Conservation (phyloP, 2,888 invertebrate species). For the Cylindroiulus punctatus region DNA sequence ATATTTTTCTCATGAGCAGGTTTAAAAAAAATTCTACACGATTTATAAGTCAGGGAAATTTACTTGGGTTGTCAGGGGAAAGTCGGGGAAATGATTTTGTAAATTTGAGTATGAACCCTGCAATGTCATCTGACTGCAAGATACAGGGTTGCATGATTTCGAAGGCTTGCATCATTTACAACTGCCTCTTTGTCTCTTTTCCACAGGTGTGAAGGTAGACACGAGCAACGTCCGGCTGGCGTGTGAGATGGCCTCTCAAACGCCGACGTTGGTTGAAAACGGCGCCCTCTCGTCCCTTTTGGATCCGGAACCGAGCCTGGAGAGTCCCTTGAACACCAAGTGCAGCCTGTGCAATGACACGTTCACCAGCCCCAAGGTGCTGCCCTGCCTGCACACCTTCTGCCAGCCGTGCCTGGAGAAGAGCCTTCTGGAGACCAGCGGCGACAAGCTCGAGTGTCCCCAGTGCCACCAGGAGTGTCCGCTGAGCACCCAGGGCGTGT, state of each 20-base stretch:
- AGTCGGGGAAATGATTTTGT: no score
- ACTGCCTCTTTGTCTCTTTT: neutral
- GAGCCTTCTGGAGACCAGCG: constrained; percentile 65
- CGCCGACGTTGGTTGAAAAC: constrained; percentile 51
- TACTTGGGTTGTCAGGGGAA: no score
- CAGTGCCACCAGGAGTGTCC: constrained; percentile 72
- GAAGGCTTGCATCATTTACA: neutral
- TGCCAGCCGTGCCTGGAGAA: constrained; percentile 85
- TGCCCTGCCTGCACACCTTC: constrained; percentile 85
- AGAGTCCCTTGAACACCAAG: constrained; percentile 61
- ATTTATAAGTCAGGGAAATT: no score
- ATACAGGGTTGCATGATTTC: no score
- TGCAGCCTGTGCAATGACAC: constrained; percentile 82
- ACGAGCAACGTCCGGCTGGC: constrained; percentile 47
- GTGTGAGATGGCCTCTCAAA: constrained; percentile 55
- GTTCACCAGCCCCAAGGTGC: constrained; percentile 78
- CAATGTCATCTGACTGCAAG: no score
- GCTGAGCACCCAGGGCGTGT: constrained; percentile 70
- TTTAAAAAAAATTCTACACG: no score
- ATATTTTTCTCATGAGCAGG: no score
- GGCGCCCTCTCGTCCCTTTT: constrained; percentile 50
- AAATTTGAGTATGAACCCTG: no score
- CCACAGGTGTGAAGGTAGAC: constrained; percentile 54
- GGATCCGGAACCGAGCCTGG: constrained; percentile 46
- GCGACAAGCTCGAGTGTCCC: constrained; percentile 81